These are phyloP conservation scores for Didymodactylos carnosus DNA, from an alignment of 2,888 invertebrate species.

Conservation along the genomic window DNA sequence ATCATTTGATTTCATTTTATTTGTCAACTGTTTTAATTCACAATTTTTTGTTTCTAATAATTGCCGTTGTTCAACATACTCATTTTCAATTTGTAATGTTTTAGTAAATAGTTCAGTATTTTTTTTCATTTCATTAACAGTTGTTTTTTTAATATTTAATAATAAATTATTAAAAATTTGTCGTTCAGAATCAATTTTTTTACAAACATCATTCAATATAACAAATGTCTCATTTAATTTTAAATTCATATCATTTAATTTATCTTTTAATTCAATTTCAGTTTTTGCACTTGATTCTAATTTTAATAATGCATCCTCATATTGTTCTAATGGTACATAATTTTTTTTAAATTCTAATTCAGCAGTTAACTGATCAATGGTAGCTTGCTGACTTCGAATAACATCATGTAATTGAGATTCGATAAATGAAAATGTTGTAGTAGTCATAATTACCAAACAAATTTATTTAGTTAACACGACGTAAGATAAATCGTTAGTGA, in stretches of 20 bases:
- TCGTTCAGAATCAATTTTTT: not conserved
- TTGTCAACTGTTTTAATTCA: not conserved
- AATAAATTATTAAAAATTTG: not conserved
- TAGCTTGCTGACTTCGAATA: not conserved
- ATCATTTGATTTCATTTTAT: not conserved
- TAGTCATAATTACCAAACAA: too few relatives aligned
- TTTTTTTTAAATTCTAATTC: not conserved
- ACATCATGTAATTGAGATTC: not conserved
- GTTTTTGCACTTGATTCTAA: not conserved
- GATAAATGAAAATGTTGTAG: not conserved
- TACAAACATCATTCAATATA: not conserved
- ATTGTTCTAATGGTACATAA: not conserved
- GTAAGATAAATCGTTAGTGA: too few relatives aligned
- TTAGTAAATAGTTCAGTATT: not conserved
- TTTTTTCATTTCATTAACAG: not conserved
- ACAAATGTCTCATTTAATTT: not conserved
- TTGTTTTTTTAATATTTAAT: not conserved
- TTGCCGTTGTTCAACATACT: not conserved
- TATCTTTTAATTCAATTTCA: too few relatives aligned
- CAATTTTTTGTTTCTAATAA: not conserved
- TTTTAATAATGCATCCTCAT: not conserved
- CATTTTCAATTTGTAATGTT: not conserved
- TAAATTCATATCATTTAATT: not conserved
- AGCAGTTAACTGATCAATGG: not conserved
- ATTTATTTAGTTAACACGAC: too few relatives aligned